phyloP scores from a whole-genome alignment of 2,888 invertebrate species.

The Ormyrus thymus region DNA sequence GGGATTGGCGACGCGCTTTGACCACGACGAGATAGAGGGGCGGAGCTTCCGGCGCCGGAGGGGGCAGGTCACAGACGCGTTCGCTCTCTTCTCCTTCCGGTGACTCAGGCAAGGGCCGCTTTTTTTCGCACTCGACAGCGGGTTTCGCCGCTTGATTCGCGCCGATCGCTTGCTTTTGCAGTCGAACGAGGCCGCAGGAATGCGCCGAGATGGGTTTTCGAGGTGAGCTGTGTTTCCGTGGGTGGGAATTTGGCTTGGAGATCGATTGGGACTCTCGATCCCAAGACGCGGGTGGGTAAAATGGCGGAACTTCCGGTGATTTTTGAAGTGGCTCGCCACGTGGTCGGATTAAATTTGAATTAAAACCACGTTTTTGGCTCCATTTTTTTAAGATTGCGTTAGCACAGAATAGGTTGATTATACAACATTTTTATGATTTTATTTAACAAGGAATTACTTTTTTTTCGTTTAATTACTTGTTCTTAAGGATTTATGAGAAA shows the following conservation, averaged over 20 bases:
- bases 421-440: no score
- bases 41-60: constrained; percentile 36
- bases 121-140: background rate
- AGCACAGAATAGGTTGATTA: no score
- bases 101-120: constrained; percentile 40
- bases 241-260: background rate
- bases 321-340: background rate
- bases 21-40: constrained; percentile 17
- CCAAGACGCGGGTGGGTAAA: constrained; percentile 11
- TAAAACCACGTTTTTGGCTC: no score
- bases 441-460: no score
- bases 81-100: constrained; percentile 28
- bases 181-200: no score
- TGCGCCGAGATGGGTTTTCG: no score
- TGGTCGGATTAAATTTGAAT: no score
- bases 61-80: background rate
- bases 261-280: background rate
- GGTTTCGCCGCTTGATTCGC: constrained; percentile 1
- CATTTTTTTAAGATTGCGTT: no score
- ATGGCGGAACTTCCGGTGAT: constrained; percentile 36
- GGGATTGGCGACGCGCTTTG: background rate
- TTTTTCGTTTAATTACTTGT: no score
- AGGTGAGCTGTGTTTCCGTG: background rate
- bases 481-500: no score
- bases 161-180: background rate